phyloP scores from a whole-genome alignment of 1,140 invertebrate species.

The Adelges cooleyi region DNA sequence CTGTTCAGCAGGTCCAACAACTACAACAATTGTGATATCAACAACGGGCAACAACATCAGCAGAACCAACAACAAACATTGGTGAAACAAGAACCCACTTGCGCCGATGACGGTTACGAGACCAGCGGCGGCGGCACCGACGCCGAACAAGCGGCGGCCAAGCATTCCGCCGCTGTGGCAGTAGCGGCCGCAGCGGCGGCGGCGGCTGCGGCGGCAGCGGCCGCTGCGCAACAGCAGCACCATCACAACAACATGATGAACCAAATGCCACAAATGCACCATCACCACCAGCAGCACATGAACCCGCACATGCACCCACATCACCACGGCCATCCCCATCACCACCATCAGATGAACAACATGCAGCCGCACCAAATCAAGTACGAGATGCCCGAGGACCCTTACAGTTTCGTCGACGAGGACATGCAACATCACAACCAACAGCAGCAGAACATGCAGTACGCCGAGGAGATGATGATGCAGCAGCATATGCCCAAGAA shows the following conservation, averaged over 20 bases:
- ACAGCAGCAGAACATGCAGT: slow-evolving; percentile 35
- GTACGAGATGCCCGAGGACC: slow-evolving; percentile 55
- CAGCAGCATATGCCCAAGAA: slow-evolving; percentile 60
- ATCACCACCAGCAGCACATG: slow-evolving; percentile 27
- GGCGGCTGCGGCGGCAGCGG: slow-evolving; percentile 18
- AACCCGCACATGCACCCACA: slow-evolving; percentile 25
- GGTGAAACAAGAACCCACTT: slow-evolving; percentile 12
- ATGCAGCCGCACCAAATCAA: slow-evolving; percentile 40
- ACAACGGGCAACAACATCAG: neutral
- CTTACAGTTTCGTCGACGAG: slow-evolving; percentile 72
- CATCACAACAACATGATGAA: slow-evolving; percentile 28
- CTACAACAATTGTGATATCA: slow-evolving; percentile 20
- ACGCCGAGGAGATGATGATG: slow-evolving; percentile 33
- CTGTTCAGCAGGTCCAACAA: neutral
- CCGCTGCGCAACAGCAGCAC: slow-evolving; percentile 19
- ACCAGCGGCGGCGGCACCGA: slow-evolving; percentile 13
- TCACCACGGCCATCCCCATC: slow-evolving; percentile 35
- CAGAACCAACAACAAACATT: slow-evolving; percentile 6
- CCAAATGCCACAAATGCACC: slow-evolving; percentile 19
- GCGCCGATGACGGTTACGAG: slow-evolving; percentile 16
- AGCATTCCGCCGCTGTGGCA: slow-evolving; percentile 17
- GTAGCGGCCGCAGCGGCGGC: slow-evolving; percentile 24
- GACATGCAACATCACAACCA: slow-evolving; percentile 38
- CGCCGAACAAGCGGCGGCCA: slow-evolving; percentile 23
- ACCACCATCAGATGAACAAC: slow-evolving; percentile 30